Conservation (phyloP, 2,113 vertebrate species). For the Catharus bicknelli region DNA sequence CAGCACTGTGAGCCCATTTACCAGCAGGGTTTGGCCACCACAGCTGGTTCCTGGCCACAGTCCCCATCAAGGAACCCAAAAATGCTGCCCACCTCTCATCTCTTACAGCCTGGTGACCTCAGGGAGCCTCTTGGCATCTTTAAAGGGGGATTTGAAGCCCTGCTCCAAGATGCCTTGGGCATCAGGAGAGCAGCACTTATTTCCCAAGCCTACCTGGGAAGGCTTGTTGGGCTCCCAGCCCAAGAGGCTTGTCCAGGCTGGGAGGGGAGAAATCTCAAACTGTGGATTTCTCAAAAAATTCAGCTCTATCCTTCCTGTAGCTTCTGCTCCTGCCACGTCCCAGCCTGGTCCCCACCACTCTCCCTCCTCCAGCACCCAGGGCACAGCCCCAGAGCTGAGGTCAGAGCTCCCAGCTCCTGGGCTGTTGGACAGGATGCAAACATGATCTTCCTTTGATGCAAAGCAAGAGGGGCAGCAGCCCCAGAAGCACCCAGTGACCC, state of each 20-base stretch:
- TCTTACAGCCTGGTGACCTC: not conserved
- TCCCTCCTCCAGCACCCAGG: not conserved
- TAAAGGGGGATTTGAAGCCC: not conserved
- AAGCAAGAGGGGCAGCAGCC: not conserved
- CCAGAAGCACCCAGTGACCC: not conserved
- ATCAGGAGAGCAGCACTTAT: not conserved
- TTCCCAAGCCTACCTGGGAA: not conserved
- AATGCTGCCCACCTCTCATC: rapidly evolving
- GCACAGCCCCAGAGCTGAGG: not conserved
- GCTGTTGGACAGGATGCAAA: not conserved
- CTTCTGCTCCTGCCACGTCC: not conserved
- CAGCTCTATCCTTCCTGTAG: not conserved
- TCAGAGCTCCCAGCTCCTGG: not conserved
- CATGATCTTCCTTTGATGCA: no score
- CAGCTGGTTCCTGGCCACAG: not conserved
- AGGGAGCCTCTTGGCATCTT: not conserved
- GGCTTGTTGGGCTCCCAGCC: not conserved
- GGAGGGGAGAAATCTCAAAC: rapidly evolving
- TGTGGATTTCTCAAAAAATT: not conserved
- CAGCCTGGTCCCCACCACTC: not conserved
- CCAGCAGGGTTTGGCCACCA: not conserved
- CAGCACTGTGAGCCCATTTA: not conserved
- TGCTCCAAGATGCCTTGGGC: not conserved
- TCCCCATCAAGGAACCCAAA: not conserved
- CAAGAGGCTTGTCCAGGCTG: not conserved